Evolutionary conservation across 1,140 invertebrate species (phyloP).

Genomic region (Agrilus planipennis): DNA sequence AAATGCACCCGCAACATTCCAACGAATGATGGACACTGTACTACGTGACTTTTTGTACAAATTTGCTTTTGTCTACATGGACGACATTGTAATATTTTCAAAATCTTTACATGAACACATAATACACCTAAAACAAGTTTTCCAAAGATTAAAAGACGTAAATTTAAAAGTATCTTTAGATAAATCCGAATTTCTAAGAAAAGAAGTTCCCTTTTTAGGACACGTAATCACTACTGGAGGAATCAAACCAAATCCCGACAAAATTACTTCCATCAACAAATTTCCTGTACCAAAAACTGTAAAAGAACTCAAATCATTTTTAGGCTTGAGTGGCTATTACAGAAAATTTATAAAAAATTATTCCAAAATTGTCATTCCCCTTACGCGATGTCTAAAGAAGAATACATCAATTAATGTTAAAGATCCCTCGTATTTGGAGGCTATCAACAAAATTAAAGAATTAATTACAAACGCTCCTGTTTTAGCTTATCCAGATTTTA

Average conservation of each 20-base stretch:
- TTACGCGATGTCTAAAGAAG: no score
- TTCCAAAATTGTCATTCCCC: no score
- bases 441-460: conserved; percentile 8
- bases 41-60: conserved; percentile 19
- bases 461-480: conserved; percentile 8
- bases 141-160: conserved; percentile 11
- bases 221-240: conserved; percentile 18
- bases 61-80: conserved; percentile 12
- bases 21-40: conserved; percentile 17
- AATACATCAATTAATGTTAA: no score
- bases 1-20: conserved; percentile 17
- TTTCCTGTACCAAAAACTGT: conserved; percentile 2
- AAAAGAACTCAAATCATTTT: neutral
- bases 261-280: conserved; percentile 10
- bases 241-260: conserved; percentile 14
- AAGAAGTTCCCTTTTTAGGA: conserved; percentile 17
- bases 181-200: conserved; percentile 19
- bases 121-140: neutral
- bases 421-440: no score
- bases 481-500: conserved; percentile 11
- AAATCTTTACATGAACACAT: conserved; percentile 3
- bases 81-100: conserved; percentile 5
- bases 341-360: no score
- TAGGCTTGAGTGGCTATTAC: no score
- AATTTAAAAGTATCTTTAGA: conserved; percentile 22